Evolutionary conservation across 1,140 invertebrate genomes (phyloP).

Genomic region (Yoshiicerus persimilis): DNA sequence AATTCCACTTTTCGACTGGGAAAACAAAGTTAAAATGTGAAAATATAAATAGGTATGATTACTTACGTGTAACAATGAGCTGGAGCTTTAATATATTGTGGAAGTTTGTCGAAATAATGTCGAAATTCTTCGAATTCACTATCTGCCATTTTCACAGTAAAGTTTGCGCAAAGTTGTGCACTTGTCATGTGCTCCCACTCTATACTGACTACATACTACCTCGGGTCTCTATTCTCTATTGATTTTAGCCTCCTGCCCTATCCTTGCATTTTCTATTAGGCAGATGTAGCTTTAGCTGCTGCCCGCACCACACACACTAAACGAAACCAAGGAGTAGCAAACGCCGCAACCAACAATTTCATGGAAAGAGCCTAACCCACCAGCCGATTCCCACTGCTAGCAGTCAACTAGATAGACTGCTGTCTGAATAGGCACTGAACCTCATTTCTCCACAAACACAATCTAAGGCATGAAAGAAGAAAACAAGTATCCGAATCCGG

Average conservation of each 20-base stretch:
- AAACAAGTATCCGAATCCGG: neutral
- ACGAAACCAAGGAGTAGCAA: neutral
- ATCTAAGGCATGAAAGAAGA: neutral
- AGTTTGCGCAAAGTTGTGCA: constrained; percentile 28
- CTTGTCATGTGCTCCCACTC: constrained; percentile 24
- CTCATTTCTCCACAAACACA: neutral
- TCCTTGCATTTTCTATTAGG: neutral
- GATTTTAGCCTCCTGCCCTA: constrained; percentile 30
- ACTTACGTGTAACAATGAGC: constrained; percentile 67
- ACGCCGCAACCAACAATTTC: neutral
- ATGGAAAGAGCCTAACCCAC: neutral
- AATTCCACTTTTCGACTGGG: neutral
- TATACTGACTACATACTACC: neutral
- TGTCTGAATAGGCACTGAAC: neutral
- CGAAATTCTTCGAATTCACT: constrained; percentile 89
- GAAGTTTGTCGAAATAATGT: constrained; percentile 77
- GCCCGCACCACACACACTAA: neutral
- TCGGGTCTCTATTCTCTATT: constrained; percentile 11
- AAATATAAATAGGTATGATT: neutral
- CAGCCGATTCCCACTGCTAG: neutral
- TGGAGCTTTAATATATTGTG: constrained; percentile 76
- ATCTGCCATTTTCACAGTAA: constrained; percentile 71
- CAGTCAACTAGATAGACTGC: neutral
- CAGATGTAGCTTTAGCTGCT: neutral
- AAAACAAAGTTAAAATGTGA: neutral